A percentile compares a stretch with the other conserved stretches of the same genome.
Conservation (phyloP, 2,888 invertebrate species). For the Penaeus monodon region DNA sequence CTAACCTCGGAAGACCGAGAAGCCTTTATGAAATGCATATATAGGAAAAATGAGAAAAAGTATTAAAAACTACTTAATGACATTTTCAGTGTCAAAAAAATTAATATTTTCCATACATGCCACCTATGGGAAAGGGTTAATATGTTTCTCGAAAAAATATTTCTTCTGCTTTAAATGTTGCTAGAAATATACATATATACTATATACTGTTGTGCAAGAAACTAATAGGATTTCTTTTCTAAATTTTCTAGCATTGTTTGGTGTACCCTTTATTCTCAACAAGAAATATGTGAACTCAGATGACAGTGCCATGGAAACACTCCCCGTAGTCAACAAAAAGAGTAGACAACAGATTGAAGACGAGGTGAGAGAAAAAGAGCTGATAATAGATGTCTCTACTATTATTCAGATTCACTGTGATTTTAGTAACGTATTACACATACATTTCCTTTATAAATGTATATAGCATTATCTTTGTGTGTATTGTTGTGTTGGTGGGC, state of each 20-base stretch:
- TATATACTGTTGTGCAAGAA: not conserved
- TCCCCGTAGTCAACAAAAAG: conserved; percentile 43
- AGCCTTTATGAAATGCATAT: too few species aligned
- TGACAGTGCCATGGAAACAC: conserved; percentile 14
- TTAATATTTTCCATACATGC: too few species aligned
- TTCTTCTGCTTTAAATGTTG: too few species aligned
- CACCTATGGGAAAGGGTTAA: too few species aligned
- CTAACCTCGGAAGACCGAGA: too few species aligned
- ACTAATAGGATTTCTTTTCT: not conserved
- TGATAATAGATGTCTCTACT: not conserved
- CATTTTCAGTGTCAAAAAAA: too few species aligned
- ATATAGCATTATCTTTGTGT: too few species aligned
- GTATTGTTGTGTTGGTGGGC: too few species aligned
- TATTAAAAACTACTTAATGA: too few species aligned
- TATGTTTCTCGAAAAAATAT: too few species aligned
- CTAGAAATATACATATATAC: too few species aligned
- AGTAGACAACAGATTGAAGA: conserved; percentile 52
- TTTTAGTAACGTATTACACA: not conserved
- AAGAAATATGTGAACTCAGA: conserved; percentile 46
- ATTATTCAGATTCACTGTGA: not conserved
- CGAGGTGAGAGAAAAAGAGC: conserved; percentile 31
- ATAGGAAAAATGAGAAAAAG: too few species aligned
- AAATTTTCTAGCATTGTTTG: conserved; percentile 31
- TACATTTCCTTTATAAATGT: not conserved
- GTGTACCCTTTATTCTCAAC: conserved; percentile 49